phyloP scores from a whole-genome alignment of 2,113 vertebrate genomes.

The Uria aalge region DNA sequence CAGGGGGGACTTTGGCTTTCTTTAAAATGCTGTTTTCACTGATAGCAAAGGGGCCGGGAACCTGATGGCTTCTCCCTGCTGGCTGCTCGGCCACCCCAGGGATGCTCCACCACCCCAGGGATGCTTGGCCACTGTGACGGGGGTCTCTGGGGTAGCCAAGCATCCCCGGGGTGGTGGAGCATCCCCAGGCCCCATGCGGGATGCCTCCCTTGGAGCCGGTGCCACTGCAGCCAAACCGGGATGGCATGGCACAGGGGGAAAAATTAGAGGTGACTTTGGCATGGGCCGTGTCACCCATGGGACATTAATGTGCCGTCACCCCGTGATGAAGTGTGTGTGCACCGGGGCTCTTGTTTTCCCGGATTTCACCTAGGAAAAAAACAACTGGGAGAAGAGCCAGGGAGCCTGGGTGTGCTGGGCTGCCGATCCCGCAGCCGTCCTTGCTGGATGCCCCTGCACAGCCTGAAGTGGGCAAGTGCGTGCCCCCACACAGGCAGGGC shows the following conservation, averaged over 20 bases:
- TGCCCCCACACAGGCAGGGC: not conserved
- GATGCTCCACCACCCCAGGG: not conserved
- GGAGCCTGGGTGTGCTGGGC: not conserved
- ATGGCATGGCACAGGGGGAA: not conserved
- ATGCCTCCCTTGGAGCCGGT: not conserved
- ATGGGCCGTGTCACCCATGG: accelerated
- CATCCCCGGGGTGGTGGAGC: not conserved
- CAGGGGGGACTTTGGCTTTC: not conserved
- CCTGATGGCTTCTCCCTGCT: not conserved
- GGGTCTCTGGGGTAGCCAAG: not conserved
- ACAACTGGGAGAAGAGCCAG: slow-evolving; percentile 23
- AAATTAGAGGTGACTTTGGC: not conserved
- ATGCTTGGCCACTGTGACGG: not conserved
- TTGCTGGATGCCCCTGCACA: not conserved
- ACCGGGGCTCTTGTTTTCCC: not conserved
- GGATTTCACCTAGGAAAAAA: slow-evolving; percentile 47
- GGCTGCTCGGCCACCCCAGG: not conserved
- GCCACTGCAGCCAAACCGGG: accelerated
- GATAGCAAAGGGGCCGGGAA: accelerated
- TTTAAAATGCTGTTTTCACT: not conserved
- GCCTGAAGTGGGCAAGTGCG: accelerated
- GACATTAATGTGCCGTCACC: not conserved
- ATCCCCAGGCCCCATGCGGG: not conserved
- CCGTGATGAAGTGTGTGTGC: accelerated
- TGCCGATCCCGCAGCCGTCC: not conserved